Evolutionary conservation across 2,797 vertebrate genomes (phyloP), one percentile per base, ranked within the genome.

Genomic region (Carapus acus): DNA sequence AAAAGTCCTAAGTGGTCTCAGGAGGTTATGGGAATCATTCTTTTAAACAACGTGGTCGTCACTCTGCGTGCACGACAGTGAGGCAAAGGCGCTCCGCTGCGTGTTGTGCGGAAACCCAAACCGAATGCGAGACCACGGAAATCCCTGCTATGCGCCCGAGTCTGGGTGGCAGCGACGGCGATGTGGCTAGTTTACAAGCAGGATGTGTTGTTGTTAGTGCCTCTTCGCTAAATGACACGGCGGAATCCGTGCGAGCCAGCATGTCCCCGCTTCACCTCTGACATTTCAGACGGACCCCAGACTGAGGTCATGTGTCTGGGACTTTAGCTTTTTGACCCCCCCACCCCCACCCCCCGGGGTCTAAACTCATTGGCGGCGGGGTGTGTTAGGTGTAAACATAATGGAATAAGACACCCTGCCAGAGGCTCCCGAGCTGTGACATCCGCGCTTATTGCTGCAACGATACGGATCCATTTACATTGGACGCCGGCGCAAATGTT

Each of bases 201-300:
- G 65, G 69, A 80, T 71, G 75, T 77, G 77, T 60, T 75, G 79
- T 71, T 77, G 73, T 80, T 83, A 77, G 72, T 66, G 71, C 72
- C 71, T 27, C 24, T 27, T 27, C 9, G 24, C 5, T 52, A 71
- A 77, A 76, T 76, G 77, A 69, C 72, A 75, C 69, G 41, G 38
- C 2, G 53, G 48, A 29, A 46, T 52, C 56, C 55, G 59, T 40
- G 61, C 56, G 50, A 60, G 69, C 62, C 62, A 38, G 53, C 43
- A 48, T 81, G 74, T 80, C 75, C 77, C 69, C 20, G 74, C 65
- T 17, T 77, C 69, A 78, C 81, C 86, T 80, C 73, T 87, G 86
- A 84, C 84, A 87, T 86, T 87, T 86, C 56, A 70, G 59, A 38
- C 62, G 59, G 77, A 78, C 78, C 74, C 51, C 61, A 71, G 73